A percentile compares a stretch with the other conserved stretches of the same genome.
Evolutionary conservation across 2,888 invertebrate species (phyloP).

Genomic region (Galerucella nymphaeae): DNA sequence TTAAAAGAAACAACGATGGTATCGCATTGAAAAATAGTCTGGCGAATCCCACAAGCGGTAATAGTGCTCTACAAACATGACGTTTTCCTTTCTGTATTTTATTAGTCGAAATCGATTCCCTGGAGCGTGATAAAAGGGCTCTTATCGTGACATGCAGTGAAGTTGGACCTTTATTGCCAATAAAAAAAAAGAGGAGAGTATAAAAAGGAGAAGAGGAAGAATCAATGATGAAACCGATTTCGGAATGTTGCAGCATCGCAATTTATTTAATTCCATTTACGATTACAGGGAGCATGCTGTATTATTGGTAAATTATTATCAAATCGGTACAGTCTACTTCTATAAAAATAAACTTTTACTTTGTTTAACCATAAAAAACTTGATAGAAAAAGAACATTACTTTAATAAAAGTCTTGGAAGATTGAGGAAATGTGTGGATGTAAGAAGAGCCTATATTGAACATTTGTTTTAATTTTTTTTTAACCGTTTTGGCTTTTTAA

Average conservation of each 20-base stretch:
- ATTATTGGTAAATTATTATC: too few species aligned
- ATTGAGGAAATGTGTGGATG: too few species aligned
- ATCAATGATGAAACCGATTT: constrained; percentile 11
- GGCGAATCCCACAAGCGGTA: constrained; percentile 44
- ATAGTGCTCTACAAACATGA: constrained; percentile 52
- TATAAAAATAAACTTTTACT: too few species aligned
- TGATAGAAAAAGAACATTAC: too few species aligned
- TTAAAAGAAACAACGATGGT: constrained; percentile 42
- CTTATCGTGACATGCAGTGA: constrained; percentile 45
- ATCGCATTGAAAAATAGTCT: constrained; percentile 42
- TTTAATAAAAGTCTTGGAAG: too few species aligned
- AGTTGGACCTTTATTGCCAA: constrained; percentile 42
- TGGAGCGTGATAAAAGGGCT: constrained; percentile 49
- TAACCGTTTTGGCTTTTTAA: too few species aligned
- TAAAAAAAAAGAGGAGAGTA: constrained; percentile 21
- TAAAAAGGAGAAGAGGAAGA: constrained; percentile 17
- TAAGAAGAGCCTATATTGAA: too few species aligned
- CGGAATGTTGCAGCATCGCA: neutral
- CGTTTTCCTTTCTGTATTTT: constrained; percentile 54
- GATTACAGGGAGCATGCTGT: too few species aligned
- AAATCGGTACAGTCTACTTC: too few species aligned
- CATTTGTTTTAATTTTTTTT: too few species aligned
- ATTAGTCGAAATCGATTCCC: constrained; percentile 54
- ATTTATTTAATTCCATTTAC: constrained; percentile 5
- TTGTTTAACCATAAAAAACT: too few species aligned